Evolutionary conservation across 2,888 invertebrate genomes (phyloP), one percentile per base, ranked within the genome.

Genomic region (Empis livida): DNA sequence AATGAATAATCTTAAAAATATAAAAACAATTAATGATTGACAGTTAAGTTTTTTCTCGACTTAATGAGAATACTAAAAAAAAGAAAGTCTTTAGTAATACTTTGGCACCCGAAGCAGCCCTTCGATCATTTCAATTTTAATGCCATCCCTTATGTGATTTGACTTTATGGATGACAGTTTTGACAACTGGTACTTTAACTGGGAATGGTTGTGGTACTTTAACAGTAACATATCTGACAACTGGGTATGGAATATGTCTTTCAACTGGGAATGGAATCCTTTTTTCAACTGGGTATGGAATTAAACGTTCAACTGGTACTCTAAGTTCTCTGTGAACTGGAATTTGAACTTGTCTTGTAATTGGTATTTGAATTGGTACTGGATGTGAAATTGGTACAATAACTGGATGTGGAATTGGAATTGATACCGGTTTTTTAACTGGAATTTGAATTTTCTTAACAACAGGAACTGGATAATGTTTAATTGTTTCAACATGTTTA

Each of bases 141-240:
- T 27, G 23, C 23, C 23, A 27, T 27, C 23, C 23, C 9, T 27
- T 27, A 27, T 27, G 23, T 27, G 23, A 47, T 47, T 69, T 68
- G 30, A 69, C 62, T 60, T 76, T 75, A 56, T 78, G 76, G 53
- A 78, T 71, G 47, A 78, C 73, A 47, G 78, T 78, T 58, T 78
- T 78, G 57, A 76, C 73, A 10, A 84, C 78, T 48, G 81, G 84
- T 50, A 86, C 76, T 61, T 80, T 82, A 3, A 86, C 82, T 17
- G 87, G 85, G 63, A 80, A 85, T 0, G 87, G 87, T 55, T 83
- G 81, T 30, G 86, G 84, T 31, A 87, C 79, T 55, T 84, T 80
- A 4, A 87, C 81, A 49, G 80, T 80, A 10, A 84, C 76, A 47
- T 87, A 85, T 58, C 83, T 82, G 58, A 84, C 77, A 9, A 86